These are phyloP conservation scores for Epinotia brunnichana DNA, from an alignment of 2,888 invertebrate species.

Conservation along the genomic window DNA sequence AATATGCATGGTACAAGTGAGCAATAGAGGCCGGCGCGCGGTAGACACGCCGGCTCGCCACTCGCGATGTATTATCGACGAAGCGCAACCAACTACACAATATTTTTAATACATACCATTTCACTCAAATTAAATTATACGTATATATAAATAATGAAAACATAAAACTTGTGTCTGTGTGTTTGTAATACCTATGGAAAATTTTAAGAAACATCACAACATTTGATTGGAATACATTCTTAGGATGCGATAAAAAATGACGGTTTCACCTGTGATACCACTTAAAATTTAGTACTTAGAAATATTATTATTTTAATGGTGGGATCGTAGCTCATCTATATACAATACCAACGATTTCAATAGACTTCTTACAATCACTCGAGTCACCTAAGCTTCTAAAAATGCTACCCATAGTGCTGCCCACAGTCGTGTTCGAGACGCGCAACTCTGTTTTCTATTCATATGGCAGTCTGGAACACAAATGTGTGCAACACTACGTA, in stretches of 20 bases:
- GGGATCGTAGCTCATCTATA: conserved; percentile 83
- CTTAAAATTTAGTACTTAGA: conserved; percentile 80
- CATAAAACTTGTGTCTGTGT: conserved; percentile 59
- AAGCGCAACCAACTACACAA: conserved; percentile 68
- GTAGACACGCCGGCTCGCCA: conserved; percentile 50
- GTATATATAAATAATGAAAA: conserved; percentile 65
- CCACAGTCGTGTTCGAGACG: conserved; percentile 45
- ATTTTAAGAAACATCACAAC: conserved; percentile 79
- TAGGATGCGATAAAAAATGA: conserved; percentile 66
- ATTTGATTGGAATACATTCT: conserved; percentile 77
- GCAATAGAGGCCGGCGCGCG: conserved; percentile 37
- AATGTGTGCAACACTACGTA: conserved; percentile 58
- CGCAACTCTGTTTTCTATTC: background rate
- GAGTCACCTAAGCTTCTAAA: conserved; percentile 74
- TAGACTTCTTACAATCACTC: conserved; percentile 80
- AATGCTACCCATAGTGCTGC: conserved; percentile 56
- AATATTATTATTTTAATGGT: conserved; percentile 76
- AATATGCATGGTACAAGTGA: conserved; percentile 39
- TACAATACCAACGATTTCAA: conserved; percentile 81
- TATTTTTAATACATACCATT: conserved; percentile 52
- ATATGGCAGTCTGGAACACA: conserved; percentile 13
- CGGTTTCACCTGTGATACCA: conserved; percentile 75
- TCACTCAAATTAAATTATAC: conserved; percentile 44
- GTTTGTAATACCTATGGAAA: conserved; percentile 73
- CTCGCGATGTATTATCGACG: conserved; percentile 60